Conservation (phyloP, 2,888 invertebrate species). For the Drosophila neonasuta region DNA sequence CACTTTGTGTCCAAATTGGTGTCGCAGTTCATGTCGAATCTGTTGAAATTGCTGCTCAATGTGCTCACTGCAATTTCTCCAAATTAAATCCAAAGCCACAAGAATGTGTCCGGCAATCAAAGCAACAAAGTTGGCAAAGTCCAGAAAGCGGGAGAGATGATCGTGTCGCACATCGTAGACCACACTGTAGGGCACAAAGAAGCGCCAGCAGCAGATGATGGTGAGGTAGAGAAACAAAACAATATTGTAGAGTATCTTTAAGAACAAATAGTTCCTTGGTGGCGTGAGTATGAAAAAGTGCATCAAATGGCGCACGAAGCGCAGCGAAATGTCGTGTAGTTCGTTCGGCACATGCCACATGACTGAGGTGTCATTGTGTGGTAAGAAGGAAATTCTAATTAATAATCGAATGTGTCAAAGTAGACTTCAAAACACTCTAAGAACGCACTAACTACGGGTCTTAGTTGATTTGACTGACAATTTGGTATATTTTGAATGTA, state of each 20-base stretch:
- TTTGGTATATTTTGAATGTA: too few relatives aligned
- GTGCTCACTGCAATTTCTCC: constrained; percentile 27
- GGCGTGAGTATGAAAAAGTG: constrained; percentile 5
- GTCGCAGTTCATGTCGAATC: constrained; percentile 4
- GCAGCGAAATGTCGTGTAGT: constrained; percentile 23
- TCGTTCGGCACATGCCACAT: constrained; percentile 24
- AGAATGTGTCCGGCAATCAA: constrained; percentile 36
- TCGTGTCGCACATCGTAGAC: constrained; percentile 19
- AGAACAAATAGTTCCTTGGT: not conserved
- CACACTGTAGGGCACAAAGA: constrained; percentile 25
- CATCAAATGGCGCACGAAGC: constrained; percentile 14
- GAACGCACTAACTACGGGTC: too few relatives aligned
- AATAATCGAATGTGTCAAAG: not conserved
- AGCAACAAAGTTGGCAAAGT: constrained; percentile 31
- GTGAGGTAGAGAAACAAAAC: constrained; percentile 6
- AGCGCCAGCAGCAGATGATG: constrained; percentile 30
- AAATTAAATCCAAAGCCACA: constrained; percentile 35
- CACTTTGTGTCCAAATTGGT: constrained; percentile 17
- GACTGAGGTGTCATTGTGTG: not conserved
- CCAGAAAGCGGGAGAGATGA: constrained; percentile 24
- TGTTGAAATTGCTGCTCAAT: constrained; percentile 33
- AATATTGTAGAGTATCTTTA: constrained; percentile 26
- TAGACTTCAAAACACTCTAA: too few relatives aligned
- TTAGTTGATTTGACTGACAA: too few relatives aligned
- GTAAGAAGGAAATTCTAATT: not conserved